Conservation (phyloP, 2,797 vertebrate genomes). For the Micromesistius poutassou region DNA sequence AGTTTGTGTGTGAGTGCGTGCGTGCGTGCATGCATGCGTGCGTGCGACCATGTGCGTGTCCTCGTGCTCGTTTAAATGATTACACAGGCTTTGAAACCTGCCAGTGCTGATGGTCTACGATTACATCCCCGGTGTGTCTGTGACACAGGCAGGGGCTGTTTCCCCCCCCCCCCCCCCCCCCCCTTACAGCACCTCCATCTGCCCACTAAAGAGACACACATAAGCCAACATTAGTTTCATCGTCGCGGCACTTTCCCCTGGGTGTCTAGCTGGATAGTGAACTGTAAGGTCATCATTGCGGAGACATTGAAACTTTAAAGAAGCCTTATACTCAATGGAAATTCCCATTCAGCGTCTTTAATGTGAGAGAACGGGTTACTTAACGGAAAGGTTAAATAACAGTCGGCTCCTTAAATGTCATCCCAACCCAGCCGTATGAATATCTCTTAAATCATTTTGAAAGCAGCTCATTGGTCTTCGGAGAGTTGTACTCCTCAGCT, state of each 20-base stretch:
- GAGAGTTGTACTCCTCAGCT: too few species aligned
- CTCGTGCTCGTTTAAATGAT: not conserved
- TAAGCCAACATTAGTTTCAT: not conserved
- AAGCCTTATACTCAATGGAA: too few species aligned
- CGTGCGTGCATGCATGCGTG: not conserved
- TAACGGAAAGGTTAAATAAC: too few species aligned
- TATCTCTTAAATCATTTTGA: too few species aligned
- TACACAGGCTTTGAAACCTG: not conserved
- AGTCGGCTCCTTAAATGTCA: too few species aligned
- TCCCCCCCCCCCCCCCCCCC: not conserved
- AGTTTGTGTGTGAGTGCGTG: not conserved
- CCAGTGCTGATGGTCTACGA: not conserved
- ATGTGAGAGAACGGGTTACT: too few species aligned
- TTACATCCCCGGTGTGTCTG: constrained; percentile 1
- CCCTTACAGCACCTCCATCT: not conserved
- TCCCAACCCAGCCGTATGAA: too few species aligned
- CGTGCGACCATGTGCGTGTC: not conserved
- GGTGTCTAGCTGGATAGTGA: not conserved
- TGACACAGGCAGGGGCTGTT: not conserved
- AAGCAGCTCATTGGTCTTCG: too few species aligned
- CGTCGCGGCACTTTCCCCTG: not conserved
- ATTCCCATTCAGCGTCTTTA: too few species aligned
- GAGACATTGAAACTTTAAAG: too few species aligned
- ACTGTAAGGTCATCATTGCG: too few species aligned
- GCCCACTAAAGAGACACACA: constrained; percentile 10